phyloP scores from a whole-genome alignment of 2,113 vertebrate species.

The Argyrosomus japonicus region DNA sequence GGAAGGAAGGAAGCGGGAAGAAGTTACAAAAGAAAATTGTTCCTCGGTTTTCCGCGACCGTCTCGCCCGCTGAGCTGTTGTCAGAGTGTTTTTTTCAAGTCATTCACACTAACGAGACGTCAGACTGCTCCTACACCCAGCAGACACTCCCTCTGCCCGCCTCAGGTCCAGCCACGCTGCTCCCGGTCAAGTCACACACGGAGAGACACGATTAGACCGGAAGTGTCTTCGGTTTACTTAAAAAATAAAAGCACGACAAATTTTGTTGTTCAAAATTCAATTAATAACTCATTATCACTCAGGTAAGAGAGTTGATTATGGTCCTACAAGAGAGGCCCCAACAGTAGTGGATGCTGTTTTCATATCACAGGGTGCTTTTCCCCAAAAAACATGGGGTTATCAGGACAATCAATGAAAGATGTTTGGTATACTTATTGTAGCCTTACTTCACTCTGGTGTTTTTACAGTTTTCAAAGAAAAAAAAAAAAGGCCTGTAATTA shows the following conservation, averaged over 20 bases:
- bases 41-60: conserved; percentile 27
- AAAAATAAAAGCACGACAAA: conserved; percentile 54
- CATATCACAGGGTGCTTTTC: too few relatives aligned
- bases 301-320: background rate
- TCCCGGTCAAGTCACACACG: background rate
- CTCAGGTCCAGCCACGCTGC: conserved; percentile 14
- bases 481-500: background rate
- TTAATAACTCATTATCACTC: too few relatives aligned
- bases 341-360: background rate
- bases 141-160: conserved; percentile 65
- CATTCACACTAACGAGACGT: conserved; percentile 64
- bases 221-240: background rate
- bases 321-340: background rate
- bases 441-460: background rate
- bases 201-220: background rate
- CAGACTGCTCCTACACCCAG: conserved; percentile 35
- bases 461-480: too few relatives aligned
- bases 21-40: conserved; percentile 32
- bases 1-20: conserved; percentile 40
- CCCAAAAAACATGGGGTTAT: too few relatives aligned
- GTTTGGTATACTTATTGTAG: too few relatives aligned
- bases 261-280: background rate
- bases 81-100: conserved; percentile 29
- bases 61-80: conserved; percentile 54
- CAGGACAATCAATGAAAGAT: too few relatives aligned